phyloP scores from a whole-genome alignment of 2,797 vertebrate genomes.

The Enteromius thamalakanensis region DNA sequence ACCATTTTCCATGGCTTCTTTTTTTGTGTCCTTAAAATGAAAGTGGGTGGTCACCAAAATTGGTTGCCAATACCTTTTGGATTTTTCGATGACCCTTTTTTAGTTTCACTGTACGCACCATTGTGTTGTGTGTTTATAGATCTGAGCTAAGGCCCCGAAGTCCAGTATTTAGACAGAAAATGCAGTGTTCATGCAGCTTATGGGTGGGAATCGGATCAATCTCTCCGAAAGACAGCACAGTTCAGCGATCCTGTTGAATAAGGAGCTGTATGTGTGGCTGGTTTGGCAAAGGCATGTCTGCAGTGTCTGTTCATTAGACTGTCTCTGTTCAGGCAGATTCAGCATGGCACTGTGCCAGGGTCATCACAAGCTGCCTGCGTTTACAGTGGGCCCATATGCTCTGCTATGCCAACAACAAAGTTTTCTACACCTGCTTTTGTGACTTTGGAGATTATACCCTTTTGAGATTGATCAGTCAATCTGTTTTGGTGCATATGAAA shows the following conservation, averaged over 20 bases:
- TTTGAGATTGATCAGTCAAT: neutral
- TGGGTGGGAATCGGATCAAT: conserved; percentile 3
- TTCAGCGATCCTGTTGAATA: conserved; percentile 12
- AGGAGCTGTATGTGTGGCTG: conserved; percentile 8
- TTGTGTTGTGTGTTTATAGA: neutral
- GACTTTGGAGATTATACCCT: neutral
- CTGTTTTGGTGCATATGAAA: neutral
- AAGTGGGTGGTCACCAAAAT: neutral
- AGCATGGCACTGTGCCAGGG: neutral
- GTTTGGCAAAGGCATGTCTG: neutral
- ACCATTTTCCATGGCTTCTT: neutral
- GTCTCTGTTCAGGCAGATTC: conserved; percentile 25
- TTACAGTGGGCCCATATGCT: neutral
- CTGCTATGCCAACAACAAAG: neutral
- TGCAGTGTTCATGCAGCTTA: neutral
- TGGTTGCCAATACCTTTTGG: too few species aligned
- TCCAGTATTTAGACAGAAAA: conserved; percentile 17
- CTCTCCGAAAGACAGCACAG: conserved; percentile 1
- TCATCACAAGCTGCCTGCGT: neutral
- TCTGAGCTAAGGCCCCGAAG: neutral
- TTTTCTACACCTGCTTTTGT: neutral
- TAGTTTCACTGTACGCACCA: neutral
- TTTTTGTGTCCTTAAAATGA: neutral
- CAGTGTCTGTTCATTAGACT: conserved; percentile 15
- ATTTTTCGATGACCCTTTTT: neutral